These are phyloP conservation scores for Atherix ibis DNA, from an alignment of 2,888 invertebrate species.

Conservation along the genomic window DNA sequence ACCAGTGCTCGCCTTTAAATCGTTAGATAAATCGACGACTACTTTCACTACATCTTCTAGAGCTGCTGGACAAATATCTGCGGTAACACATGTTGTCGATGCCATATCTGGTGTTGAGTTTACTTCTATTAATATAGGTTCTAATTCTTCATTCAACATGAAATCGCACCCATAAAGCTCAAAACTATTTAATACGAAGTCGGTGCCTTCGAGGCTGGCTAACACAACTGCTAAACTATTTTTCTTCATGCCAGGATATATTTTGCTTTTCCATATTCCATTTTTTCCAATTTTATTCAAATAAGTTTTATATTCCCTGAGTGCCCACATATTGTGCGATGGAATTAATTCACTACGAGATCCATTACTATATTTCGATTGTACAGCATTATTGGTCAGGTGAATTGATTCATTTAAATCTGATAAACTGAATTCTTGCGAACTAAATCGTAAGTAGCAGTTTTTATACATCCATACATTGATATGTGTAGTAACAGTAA, in stretches of 20 bases:
- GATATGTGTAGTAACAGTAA: constrained; percentile 51
- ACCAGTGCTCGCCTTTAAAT: constrained; percentile 37
- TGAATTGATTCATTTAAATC: constrained; percentile 76
- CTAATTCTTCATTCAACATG: constrained; percentile 67
- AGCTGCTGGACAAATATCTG: constrained; percentile 63
- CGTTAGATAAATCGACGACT: constrained; percentile 30
- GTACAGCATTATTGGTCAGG: constrained; percentile 75
- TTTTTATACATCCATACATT: constrained; percentile 77
- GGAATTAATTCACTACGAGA: constrained; percentile 48
- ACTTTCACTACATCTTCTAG: constrained; percentile 80
- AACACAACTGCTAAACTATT: constrained; percentile 65
- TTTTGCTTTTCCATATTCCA: constrained; percentile 51
- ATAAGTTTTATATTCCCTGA: constrained; percentile 51
- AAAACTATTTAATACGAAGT: constrained; percentile 56
- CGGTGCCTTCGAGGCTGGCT: constrained; percentile 57
- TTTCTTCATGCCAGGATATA: constrained; percentile 74
- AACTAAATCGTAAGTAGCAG: constrained; percentile 75
- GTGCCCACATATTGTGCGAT: constrained; percentile 71
- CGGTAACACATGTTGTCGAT: constrained; percentile 68
- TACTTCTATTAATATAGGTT: constrained; percentile 84
- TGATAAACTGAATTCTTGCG: constrained; percentile 59
- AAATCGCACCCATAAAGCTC: constrained; percentile 90
- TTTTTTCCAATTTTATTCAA: constrained; percentile 31
- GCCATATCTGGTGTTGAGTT: constrained; percentile 77
- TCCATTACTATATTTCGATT: constrained; percentile 46